Conservation (phyloP, 2,797 vertebrate species). For the Pangasius sanitwongsei region DNA sequence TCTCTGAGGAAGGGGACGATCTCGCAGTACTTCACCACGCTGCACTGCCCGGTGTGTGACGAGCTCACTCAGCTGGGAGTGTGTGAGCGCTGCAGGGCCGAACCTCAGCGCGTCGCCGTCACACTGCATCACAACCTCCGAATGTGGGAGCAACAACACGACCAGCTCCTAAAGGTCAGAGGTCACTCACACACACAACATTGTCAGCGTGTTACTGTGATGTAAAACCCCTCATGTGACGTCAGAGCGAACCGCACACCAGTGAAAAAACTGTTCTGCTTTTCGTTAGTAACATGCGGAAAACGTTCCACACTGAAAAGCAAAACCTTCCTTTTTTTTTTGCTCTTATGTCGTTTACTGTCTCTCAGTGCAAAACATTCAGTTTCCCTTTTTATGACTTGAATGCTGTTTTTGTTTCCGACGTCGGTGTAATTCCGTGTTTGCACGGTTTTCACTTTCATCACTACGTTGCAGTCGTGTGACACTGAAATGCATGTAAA, state of each 20-base stretch:
- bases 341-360: too few relatives aligned
- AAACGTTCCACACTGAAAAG: too few relatives aligned
- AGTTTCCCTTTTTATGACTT: too few relatives aligned
- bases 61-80: slow-evolving; percentile 93
- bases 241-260: too few relatives aligned
- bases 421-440: too few relatives aligned
- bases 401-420: too few relatives aligned
- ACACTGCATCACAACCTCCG: slow-evolving; percentile 90
- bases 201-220: too few relatives aligned
- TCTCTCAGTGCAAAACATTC: too few relatives aligned
- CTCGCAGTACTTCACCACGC: slow-evolving; percentile 95
- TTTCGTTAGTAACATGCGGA: background rate
- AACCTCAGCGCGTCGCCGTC: slow-evolving; percentile 88
- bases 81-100: slow-evolving; percentile 85
- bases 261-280: background rate
- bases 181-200: background rate
- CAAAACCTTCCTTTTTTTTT: too few relatives aligned
- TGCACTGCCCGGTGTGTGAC: slow-evolving; percentile 96
- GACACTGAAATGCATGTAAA: background rate
- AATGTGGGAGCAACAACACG: slow-evolving; percentile 86
- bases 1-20: slow-evolving; percentile 89
- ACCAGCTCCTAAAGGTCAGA: slow-evolving; percentile 89
- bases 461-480: background rate
- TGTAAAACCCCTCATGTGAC: too few relatives aligned
- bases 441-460: background rate